A percentile compares a stretch with the other conserved stretches of the same genome.
Evolutionary conservation across 2,888 invertebrate species (phyloP).

Genomic region (Oligia strigilis): DNA sequence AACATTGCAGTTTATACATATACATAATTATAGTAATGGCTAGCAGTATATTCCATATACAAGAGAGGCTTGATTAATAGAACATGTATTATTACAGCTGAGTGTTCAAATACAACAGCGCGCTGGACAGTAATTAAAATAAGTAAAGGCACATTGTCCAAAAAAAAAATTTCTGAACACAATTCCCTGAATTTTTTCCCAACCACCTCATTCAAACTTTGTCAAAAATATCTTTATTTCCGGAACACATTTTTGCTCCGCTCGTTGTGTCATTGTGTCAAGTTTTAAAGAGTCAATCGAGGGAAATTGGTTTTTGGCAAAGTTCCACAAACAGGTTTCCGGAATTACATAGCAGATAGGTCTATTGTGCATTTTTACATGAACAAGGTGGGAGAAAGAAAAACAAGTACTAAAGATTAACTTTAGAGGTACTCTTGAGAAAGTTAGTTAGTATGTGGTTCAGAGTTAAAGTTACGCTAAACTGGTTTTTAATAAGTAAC

Average conservation of each 20-base stretch:
- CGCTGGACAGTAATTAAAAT: constrained; percentile 12
- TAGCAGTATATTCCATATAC: not conserved
- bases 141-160: constrained; percentile 1
- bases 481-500: not conserved
- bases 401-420: constrained; percentile 1
- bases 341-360: constrained; percentile 38
- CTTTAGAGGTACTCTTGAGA: not conserved
- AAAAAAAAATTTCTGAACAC: constrained; percentile 1
- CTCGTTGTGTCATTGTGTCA: constrained; percentile 55
- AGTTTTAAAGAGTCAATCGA: constrained; percentile 60
- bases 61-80: not conserved
- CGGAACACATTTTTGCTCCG: constrained; percentile 37
- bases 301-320: constrained; percentile 62
- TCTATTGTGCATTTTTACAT: constrained; percentile 44
- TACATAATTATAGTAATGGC: too few relatives aligned
- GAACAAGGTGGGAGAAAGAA: constrained; percentile 1
- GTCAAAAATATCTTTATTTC: constrained; percentile 36
- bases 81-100: not conserved
- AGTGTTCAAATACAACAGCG: not conserved
- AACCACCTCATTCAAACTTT: constrained; percentile 36
- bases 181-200: constrained; percentile 2
- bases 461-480: not conserved
- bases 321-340: constrained; percentile 50
- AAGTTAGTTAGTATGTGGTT: not conserved
- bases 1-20: not conserved